phyloP scores from a whole-genome alignment of 64 coral and sea anemone genomes.

The Trachythela sp. region DNA sequence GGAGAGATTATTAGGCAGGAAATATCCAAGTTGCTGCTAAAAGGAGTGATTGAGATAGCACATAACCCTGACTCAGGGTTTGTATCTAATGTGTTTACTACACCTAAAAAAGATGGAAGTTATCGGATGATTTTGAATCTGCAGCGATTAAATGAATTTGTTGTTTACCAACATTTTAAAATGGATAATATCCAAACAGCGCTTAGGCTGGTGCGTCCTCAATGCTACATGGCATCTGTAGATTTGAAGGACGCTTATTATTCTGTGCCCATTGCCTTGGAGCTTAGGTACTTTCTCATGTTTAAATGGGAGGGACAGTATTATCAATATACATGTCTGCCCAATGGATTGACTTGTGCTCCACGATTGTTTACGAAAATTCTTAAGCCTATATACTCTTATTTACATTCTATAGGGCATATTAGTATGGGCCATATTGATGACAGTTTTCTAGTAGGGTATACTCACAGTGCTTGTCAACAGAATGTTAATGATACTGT shows the following conservation, averaged over 20 bases:
- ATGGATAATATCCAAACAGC: neutral
- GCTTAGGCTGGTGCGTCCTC: neutral
- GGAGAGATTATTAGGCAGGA: no score
- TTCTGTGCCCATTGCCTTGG: neutral
- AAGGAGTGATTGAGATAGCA: constrained; percentile 40
- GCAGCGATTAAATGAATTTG: constrained; percentile 31
- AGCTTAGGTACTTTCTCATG: neutral
- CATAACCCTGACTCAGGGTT: constrained; percentile 29
- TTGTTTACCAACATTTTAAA: neutral
- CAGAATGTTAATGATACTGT: constrained; percentile 49
- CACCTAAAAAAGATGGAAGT: constrained; percentile 49
- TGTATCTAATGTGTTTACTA: constrained; percentile 42
- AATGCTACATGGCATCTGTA: neutral
- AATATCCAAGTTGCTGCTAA: neutral
- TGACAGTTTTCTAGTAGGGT: constrained; percentile 58
- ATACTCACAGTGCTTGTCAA: constrained; percentile 36
- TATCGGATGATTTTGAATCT: constrained; percentile 38
- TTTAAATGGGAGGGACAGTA: neutral
- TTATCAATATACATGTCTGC: neutral
- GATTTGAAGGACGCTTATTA: neutral
- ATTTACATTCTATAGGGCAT: neutral
- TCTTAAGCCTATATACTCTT: neutral
- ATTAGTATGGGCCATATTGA: constrained; percentile 27
- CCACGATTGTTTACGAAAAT: neutral
- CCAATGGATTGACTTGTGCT: neutral